Percentiles rank a stretch among this genome's conserved stretches.
These are phyloP conservation scores for Takifugu ocellatus DNA, from an alignment of 2,797 vertebrate species.

Conservation along the genomic window DNA sequence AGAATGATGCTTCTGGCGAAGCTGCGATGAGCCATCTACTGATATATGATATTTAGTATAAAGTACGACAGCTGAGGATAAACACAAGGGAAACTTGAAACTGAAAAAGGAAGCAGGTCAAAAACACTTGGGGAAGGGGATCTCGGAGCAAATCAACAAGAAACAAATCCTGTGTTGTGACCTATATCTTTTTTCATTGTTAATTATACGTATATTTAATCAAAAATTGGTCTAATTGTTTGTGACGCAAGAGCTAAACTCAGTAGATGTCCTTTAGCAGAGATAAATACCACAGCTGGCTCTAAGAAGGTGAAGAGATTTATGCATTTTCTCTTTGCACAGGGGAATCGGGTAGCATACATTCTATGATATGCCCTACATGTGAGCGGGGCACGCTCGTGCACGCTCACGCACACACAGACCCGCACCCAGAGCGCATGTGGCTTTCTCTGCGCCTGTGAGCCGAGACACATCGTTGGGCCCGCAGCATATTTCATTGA, in stretches of 20 bases:
- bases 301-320: constrained; percentile 52
- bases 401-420: neutral
- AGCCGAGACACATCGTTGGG: constrained; percentile 16
- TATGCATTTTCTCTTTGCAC: constrained; percentile 53
- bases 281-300: constrained; percentile 58
- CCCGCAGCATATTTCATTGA: constrained; percentile 23
- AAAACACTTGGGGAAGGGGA: no score
- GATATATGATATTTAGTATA: no score
- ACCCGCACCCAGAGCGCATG: no score
- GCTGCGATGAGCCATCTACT: no score
- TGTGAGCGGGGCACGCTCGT: constrained; percentile 20
- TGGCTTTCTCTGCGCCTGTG: neutral
- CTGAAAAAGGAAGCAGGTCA: no score
- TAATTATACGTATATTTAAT: neutral
- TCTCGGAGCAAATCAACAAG: no score
- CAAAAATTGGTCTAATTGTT: constrained; percentile 18
- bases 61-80: no score
- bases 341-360: constrained; percentile 45
- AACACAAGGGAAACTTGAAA: no score
- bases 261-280: constrained; percentile 44
- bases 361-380: constrained; percentile 43
- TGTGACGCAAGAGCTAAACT: constrained; percentile 43
- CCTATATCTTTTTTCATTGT: neutral
- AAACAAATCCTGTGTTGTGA: no score
- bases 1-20: no score